Evolutionary conservation across 2,888 invertebrate species (phyloP), one percentile per base, ranked within the genome.

Genomic region (Rhorus exstirpatorius): DNA sequence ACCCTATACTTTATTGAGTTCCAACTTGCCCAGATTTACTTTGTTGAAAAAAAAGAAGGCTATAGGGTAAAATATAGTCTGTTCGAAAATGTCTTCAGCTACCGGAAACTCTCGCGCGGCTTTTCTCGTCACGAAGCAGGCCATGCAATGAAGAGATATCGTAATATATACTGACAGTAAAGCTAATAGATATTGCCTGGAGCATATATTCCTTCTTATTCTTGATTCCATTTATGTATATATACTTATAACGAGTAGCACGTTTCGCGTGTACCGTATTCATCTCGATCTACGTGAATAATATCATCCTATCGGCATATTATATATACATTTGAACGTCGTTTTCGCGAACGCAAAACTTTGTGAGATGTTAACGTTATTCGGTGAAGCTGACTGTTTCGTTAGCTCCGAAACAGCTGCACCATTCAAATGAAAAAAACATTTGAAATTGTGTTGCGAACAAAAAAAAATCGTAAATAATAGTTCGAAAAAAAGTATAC

Each of bases 131-230:
- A 75, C 61, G 74, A 53, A 75, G 35, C 51, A 17, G 61, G n/a
- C n/a, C n/a, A n/a, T n/a, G n/a, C n/a, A 53, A 80, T 80, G 70
- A 75, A 75, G 80, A 80, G 80, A 70, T 80, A 55, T 80, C 80
- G 49, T 55, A n/a, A n/a, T n/a, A n/a, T 26, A 76, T 65, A 81
- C 71, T 71, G 80, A 76, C 80, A 81, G 76, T 81, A 58, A 70
- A 65, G 41, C 55, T 76, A 58, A 76, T 65, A 44, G 71, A 14
- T 44, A 71, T 71, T 75, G 80, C 75, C 80, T 70, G 58, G 71
- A 80, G 75, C 76, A 67, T 41, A 68, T 51, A 46, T 61, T 70
- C 26, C 51, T 49, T 41, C 51, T 14, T 21, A 70, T 76, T 60
- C 71, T 46, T 60, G 60, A n/a, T 35, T 60, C 46, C 8, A 3